Base-by-base conservation (phyloP, 1,140 invertebrate species). In the Drosophila truncata region DNA sequence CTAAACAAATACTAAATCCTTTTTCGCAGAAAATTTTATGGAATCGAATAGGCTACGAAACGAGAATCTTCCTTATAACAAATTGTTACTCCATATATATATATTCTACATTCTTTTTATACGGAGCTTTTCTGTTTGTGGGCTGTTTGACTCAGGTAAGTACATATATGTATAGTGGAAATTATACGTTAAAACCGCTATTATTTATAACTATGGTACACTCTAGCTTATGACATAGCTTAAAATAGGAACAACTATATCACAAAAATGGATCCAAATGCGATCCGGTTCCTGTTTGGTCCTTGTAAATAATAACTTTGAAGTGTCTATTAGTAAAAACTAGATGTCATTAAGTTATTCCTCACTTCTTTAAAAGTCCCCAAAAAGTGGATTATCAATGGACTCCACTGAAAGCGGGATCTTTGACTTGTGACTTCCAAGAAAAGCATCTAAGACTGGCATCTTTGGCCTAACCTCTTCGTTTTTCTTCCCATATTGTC, bases 31-130 rank as follows among this genome's bases (percentile, higher is more conserved):
- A 20, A 33, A 4, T 10, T 16, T 16, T 16, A 23, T 35, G 50
- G 3, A 54, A 55, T 55, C 52, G 8, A 55, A 55, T 55, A 55
- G 52, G 52, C 52, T 10, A 37, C 20, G 52, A 37, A 11, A 25
- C 14, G 4, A 55, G 2, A 11, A n/a, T 55, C 52, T 55, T 11
- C 2, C 46, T 16, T 25, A 37, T 3, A 11, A 25, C 16, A 35
- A 37, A 37, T 25, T 55, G 20, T 55, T 55, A 25, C 33, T n/a
- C 20, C 44, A 23, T 5, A 54, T 23, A 54, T 33, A 52, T 35
- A 55, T 35, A 54, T 54, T 54, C 35, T 25, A 55, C 52, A 25
- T 55, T 25, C 14, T 55, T 55, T 55, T 55, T 55, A 35, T 55
- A 55, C 52, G 14, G 52, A 37, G 52, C 52, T 55, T 37, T 55